Conservation (phyloP, 2,113 vertebrate species). For the Eclectus roratus region DNA sequence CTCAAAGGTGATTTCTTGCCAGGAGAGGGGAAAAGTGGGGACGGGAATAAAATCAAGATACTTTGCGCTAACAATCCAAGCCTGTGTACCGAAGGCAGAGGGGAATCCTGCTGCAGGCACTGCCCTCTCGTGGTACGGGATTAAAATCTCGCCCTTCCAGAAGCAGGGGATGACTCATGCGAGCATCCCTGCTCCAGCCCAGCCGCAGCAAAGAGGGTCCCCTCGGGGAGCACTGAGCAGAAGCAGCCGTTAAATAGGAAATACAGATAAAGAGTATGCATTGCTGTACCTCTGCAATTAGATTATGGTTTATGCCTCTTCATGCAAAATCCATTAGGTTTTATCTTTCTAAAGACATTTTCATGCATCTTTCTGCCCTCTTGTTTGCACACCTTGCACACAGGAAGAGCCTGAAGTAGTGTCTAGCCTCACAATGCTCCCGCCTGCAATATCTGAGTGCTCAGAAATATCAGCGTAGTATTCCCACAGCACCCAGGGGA, state of each 20-base stretch:
- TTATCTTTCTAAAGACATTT: not conserved
- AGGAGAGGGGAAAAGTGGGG: not conserved
- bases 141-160: not conserved
- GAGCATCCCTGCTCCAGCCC: not conserved
- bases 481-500: not conserved
- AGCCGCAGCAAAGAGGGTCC: not conserved
- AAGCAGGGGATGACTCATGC: not conserved
- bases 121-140: conserved; percentile 65
- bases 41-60: not conserved
- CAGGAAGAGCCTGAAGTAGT: not conserved
- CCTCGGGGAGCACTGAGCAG: not conserved
- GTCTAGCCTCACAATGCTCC: not conserved
- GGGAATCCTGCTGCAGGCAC: conserved; percentile 44
- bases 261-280: not conserved
- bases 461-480: not conserved
- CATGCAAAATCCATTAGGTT: fast-evolving
- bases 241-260: not conserved
- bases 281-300: not conserved
- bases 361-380: not conserved
- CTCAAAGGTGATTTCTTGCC: not conserved
- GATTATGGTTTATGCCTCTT: not conserved
- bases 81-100: fast-evolving
- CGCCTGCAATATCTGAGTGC: fast-evolving
- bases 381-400: not conserved
- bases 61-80: not conserved